Conservation (phyloP, 2,797 vertebrate genomes). For the Alosa sapidissima region DNA sequence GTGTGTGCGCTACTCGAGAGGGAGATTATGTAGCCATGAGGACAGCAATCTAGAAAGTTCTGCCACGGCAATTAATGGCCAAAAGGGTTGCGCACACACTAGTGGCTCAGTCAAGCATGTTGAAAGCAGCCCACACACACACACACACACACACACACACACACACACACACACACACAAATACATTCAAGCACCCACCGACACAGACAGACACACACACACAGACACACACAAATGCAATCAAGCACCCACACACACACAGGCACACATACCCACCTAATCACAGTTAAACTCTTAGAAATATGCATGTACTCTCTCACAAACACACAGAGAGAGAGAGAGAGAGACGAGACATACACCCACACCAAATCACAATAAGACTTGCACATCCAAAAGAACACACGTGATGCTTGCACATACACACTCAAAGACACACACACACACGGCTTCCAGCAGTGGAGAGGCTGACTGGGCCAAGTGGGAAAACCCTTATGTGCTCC, state of each 20-base stretch:
- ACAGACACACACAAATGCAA: background rate
- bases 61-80: background rate
- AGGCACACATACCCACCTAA: background rate
- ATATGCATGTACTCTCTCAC: background rate
- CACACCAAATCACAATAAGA: background rate
- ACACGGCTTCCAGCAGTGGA: background rate
- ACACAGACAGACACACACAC: too few species aligned
- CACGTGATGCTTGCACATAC: background rate
- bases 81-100: background rate
- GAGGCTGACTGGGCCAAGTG: background rate
- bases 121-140: background rate
- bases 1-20: background rate
- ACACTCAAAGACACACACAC: background rate
- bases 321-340: background rate
- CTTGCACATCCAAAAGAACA: background rate
- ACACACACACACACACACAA: background rate
- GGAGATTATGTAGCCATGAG: background rate
- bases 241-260: background rate
- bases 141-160: background rate
- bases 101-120: background rate
- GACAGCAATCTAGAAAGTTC: background rate
- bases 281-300: background rate
- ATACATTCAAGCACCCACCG: too few species aligned
- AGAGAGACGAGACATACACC: background rate
- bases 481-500: background rate